phyloP scores from a whole-genome alignment of 2,113 vertebrate species.

The Malurus cyaneus region DNA sequence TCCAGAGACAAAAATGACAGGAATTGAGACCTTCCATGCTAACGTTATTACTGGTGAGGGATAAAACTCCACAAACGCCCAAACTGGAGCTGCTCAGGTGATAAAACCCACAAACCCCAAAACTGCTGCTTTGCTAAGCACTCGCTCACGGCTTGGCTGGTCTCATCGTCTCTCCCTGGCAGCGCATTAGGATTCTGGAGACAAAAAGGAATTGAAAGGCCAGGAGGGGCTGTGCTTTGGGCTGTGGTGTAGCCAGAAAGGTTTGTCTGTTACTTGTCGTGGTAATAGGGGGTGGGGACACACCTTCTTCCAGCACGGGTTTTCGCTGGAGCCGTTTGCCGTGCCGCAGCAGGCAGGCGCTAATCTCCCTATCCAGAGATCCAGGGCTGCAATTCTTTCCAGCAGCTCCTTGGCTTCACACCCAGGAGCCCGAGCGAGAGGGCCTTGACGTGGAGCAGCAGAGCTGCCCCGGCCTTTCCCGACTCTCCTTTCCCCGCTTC shows the following conservation, averaged over 20 bases:
- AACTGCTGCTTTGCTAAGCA: not conserved
- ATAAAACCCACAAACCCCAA: not conserved
- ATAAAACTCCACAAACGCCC: not conserved
- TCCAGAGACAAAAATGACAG: not conserved
- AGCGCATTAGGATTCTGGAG: not conserved
- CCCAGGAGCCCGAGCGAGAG: not conserved
- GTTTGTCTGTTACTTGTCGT: not conserved
- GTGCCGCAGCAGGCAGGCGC: not conserved
- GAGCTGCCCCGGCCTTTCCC: not conserved
- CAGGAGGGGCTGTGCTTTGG: not conserved
- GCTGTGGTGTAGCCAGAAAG: not conserved
- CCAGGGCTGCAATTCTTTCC: not conserved
- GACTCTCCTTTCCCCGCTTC: not conserved
- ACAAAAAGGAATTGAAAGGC: not conserved
- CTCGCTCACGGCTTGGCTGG: not conserved
- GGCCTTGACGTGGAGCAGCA: not conserved
- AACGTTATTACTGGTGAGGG: not conserved
- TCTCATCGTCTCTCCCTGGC: not conserved
- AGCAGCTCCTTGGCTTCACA: not conserved
- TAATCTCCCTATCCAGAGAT: slow-evolving; percentile 6
- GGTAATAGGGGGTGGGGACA: not conserved
- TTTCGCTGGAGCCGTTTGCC: not conserved
- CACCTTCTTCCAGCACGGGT: not conserved
- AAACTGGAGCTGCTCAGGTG: not conserved
- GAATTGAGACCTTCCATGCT: not conserved